Evolutionary conservation across 2,888 invertebrate species (phyloP).

Genomic region (Rotaria magnacalcarata): DNA sequence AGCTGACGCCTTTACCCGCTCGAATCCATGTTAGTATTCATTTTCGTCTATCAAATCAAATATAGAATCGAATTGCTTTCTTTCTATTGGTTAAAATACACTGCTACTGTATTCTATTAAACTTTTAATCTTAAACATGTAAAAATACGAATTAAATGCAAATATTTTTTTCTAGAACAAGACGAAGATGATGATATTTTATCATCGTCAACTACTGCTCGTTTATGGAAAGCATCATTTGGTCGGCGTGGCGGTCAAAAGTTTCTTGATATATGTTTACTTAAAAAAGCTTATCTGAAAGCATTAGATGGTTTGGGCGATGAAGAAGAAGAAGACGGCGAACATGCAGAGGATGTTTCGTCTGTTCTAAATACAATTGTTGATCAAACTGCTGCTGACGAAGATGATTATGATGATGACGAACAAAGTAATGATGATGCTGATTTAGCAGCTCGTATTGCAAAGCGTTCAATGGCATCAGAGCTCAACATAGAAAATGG

Average conservation of each 20-base stretch:
- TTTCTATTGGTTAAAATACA: too few species aligned
- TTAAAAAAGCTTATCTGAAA: background rate
- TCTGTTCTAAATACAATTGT: background rate
- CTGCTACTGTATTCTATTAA: too few species aligned
- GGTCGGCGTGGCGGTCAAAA: background rate
- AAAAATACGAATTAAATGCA: too few species aligned
- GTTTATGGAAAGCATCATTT: background rate
- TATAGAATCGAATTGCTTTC: too few species aligned
- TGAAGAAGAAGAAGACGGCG: background rate
- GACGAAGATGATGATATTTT: background rate
- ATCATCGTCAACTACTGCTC: background rate
- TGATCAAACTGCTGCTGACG: background rate
- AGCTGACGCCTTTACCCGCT: too few species aligned
- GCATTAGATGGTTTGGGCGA: background rate
- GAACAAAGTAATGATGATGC: background rate
- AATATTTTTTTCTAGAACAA: background rate
- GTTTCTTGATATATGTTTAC: conserved; percentile 24
- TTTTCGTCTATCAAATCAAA: too few species aligned
- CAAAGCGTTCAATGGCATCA: conserved; percentile 1
- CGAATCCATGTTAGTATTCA: too few species aligned
- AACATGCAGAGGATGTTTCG: background rate
- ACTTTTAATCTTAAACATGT: too few species aligned
- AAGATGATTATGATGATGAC: background rate
- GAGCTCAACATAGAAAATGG: background rate
- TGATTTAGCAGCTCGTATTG: background rate